Percentiles rank a stretch among this genome's conserved stretches.
Evolutionary conservation across 2,888 invertebrate genomes (phyloP).

Genomic region (Lithophane socia): DNA sequence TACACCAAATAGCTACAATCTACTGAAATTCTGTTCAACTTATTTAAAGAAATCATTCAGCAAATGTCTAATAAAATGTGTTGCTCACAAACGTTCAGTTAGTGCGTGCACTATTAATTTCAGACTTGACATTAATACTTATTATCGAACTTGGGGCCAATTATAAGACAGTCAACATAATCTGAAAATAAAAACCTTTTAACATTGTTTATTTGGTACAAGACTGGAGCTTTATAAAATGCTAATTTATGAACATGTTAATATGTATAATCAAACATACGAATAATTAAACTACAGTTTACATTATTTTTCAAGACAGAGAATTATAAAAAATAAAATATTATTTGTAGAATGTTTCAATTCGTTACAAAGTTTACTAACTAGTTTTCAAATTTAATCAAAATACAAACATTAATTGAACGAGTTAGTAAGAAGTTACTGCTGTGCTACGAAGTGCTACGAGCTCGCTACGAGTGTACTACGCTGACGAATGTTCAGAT

Average conservation of each 20-base stretch:
- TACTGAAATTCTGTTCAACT: slow-evolving; percentile 65
- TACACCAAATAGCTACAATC: slow-evolving; percentile 69
- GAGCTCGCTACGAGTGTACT: slow-evolving; percentile 45
- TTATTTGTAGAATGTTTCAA: slow-evolving; percentile 24
- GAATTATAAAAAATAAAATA: slow-evolving; percentile 14
- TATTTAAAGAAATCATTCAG: slow-evolving; percentile 57
- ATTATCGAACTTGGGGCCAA: background rate
- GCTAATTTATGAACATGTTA: slow-evolving; percentile 1
- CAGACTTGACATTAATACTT: background rate
- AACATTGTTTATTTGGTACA: slow-evolving; percentile 1
- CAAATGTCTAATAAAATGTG: slow-evolving; percentile 20
- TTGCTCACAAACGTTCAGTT: slow-evolving; percentile 4
- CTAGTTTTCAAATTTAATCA: slow-evolving; percentile 44
- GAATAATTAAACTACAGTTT: slow-evolving; percentile 9
- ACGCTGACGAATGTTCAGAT: slow-evolving; percentile 27
- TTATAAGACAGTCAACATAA: background rate
- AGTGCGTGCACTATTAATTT: background rate
- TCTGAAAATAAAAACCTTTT: background rate
- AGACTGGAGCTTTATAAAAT: background rate
- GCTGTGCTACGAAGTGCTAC: slow-evolving; percentile 59
- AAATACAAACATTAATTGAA: slow-evolving; percentile 43
- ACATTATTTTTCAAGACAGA: background rate
- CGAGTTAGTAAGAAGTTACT: slow-evolving; percentile 42
- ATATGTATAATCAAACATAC: background rate
- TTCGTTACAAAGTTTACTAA: slow-evolving; percentile 19